phyloP scores from a whole-genome alignment of 2,113 vertebrate genomes.

The Cyanocitta stelleri region DNA sequence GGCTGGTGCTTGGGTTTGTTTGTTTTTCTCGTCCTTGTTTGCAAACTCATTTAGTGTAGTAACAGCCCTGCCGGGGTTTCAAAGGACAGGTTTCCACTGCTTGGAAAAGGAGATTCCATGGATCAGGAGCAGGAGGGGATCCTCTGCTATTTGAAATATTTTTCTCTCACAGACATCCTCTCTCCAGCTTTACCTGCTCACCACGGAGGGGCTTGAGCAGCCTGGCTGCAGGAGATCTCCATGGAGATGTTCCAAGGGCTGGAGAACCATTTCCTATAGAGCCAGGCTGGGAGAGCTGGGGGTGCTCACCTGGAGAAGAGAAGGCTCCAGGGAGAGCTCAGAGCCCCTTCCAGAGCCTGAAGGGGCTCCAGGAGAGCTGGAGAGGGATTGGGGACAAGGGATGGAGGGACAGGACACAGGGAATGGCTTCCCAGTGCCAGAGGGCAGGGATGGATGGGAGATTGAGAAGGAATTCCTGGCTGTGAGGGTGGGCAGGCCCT shows the following conservation, averaged over 20 bases:
- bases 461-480: not conserved
- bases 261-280: not conserved
- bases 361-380: not conserved
- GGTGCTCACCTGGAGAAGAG: fast-evolving
- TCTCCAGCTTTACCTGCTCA: not conserved
- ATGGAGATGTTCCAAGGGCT: not conserved
- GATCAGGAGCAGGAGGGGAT: not conserved
- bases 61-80: not conserved
- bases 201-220: fast-evolving
- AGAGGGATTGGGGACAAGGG: not conserved
- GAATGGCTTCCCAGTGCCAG: not conserved
- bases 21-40: not conserved
- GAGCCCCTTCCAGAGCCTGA: not conserved
- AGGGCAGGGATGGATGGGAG: not conserved
- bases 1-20: not conserved
- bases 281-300: not conserved
- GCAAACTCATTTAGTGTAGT: not conserved
- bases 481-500: fast-evolving
- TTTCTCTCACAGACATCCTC: not conserved
- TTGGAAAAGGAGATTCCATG: not conserved
- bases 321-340: not conserved
- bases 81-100: not conserved
- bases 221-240: not conserved
- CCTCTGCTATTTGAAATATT: not conserved
- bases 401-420: not conserved